phyloP scores from a whole-genome alignment of 2,113 vertebrate species.

The Actenoides hombroni region DNA sequence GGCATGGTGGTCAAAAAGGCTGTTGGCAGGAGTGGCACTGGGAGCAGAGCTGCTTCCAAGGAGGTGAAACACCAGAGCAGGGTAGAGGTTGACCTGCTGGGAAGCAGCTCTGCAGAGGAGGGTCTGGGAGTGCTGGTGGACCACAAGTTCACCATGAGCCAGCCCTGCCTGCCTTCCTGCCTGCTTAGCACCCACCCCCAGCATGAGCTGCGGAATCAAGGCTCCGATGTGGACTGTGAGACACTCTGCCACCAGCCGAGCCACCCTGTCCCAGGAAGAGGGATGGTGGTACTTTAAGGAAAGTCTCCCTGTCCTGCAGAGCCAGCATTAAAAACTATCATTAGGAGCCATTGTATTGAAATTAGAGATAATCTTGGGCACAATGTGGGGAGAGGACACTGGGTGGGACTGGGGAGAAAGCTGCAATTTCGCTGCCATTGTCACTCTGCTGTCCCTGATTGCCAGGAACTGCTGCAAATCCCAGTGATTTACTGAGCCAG shows the following conservation, averaged over 20 bases:
- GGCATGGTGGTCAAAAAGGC: not conserved
- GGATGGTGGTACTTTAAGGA: not conserved
- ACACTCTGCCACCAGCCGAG: not conserved
- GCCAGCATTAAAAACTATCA: conserved; percentile 61
- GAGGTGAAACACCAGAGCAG: not conserved
- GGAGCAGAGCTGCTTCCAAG: not conserved
- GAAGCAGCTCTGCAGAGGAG: not conserved
- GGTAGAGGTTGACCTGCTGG: not conserved
- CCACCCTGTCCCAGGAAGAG: not conserved
- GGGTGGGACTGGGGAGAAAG: conserved; percentile 69
- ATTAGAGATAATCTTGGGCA: conserved; percentile 74
- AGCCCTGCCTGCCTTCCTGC: not conserved
- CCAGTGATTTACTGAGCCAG: conserved; percentile 65
- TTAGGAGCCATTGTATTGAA: conserved; percentile 75
- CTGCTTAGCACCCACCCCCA: no score
- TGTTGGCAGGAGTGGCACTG: not conserved
- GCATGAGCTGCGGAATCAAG: not conserved
- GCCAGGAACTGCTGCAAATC: conserved; percentile 52
- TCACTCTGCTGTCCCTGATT: conserved; percentile 57
- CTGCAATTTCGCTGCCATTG: conserved; percentile 73
- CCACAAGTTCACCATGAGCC: no score
- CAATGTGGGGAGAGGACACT: conserved; percentile 54
- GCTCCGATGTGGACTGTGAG: not conserved
- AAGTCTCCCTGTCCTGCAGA: conserved; percentile 26
- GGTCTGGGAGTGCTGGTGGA: no score